Evolutionary conservation across 2,797 vertebrate genomes (phyloP).

Genomic region (Amniataba percoides): DNA sequence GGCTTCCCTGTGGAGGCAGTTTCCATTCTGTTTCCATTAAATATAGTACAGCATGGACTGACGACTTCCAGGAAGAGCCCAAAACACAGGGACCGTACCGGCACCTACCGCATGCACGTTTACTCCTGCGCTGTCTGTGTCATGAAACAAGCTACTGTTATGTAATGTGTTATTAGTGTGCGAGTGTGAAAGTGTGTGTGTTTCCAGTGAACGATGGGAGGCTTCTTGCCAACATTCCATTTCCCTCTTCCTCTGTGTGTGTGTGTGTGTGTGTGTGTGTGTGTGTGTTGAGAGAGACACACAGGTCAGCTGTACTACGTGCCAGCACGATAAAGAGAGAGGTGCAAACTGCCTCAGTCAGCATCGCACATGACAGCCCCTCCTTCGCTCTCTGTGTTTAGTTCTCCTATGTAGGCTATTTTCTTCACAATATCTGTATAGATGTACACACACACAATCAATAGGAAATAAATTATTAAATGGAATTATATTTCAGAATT

Average conservation of each 20-base stretch:
- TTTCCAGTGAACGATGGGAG: conserved; percentile 50
- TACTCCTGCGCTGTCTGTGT: conserved; percentile 10
- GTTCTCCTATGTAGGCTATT: background rate
- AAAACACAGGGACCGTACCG: conserved; percentile 19
- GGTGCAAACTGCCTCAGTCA: conserved; percentile 67
- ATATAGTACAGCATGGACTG: background rate
- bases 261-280: conserved; percentile 26
- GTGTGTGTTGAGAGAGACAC: conserved; percentile 20
- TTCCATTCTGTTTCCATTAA: conserved; percentile 30
- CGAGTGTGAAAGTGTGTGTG: conserved; percentile 40
- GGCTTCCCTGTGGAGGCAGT: background rate
- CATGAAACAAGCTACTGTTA: conserved; percentile 55
- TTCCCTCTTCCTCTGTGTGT: conserved; percentile 36
- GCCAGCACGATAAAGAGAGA: conserved; percentile 49
- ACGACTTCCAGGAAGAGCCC: conserved; percentile 24
- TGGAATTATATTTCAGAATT: background rate
- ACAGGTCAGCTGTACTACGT: conserved; percentile 57
- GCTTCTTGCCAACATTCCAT: conserved; percentile 53
- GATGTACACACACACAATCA: background rate
- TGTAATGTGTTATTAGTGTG: conserved; percentile 48
- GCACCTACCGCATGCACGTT: background rate
- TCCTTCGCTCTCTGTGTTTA: conserved; percentile 10
- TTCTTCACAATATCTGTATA: conserved; percentile 7
- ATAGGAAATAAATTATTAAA: background rate
- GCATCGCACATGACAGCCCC: conserved; percentile 52